These are phyloP conservation scores for Catotricha subobsoleta DNA, from an alignment of 2,888 invertebrate genomes.

Conservation along the genomic window DNA sequence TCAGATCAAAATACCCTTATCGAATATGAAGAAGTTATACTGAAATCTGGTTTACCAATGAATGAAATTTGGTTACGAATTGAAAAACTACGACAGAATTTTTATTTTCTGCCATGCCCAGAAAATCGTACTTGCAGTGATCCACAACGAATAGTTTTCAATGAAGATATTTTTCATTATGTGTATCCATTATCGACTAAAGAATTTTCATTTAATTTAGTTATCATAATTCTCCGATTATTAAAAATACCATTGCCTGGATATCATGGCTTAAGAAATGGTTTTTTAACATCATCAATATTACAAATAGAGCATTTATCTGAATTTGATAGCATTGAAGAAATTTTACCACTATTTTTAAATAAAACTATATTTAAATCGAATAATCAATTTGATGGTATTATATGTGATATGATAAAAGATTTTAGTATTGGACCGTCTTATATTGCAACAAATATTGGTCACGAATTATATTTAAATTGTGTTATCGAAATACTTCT, in stretches of 20 bases:
- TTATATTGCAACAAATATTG: constrained; percentile 38
- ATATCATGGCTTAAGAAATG: constrained; percentile 26
- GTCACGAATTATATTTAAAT: constrained; percentile 38
- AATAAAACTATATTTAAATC: constrained; percentile 2
- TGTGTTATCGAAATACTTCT: constrained; percentile 35
- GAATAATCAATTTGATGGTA: constrained; percentile 13
- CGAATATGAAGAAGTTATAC: constrained; percentile 42
- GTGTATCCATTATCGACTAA: constrained; percentile 46
- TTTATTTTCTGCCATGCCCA: constrained; percentile 45
- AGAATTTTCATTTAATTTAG: constrained; percentile 39
- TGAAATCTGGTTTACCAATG: constrained; percentile 47
- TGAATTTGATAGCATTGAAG: constrained; percentile 34
- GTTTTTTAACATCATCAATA: constrained; percentile 18
- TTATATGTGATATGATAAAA: constrained; percentile 24
- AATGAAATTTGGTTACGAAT: constrained; percentile 57
- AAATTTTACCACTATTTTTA: constrained; percentile 28
- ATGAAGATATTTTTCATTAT: constrained; percentile 44
- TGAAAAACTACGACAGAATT: constrained; percentile 52
- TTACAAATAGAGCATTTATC: constrained; percentile 17
- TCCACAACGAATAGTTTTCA: constrained; percentile 45
- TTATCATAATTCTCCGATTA: constrained; percentile 37
- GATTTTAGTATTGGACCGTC: constrained; percentile 40
- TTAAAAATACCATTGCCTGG: constrained; percentile 38
- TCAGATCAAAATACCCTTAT: constrained; percentile 25
- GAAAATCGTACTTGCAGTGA: constrained; percentile 34